phyloP scores from a whole-genome alignment of 2,797 vertebrate genomes.

The Oreochromis mossambicus region DNA sequence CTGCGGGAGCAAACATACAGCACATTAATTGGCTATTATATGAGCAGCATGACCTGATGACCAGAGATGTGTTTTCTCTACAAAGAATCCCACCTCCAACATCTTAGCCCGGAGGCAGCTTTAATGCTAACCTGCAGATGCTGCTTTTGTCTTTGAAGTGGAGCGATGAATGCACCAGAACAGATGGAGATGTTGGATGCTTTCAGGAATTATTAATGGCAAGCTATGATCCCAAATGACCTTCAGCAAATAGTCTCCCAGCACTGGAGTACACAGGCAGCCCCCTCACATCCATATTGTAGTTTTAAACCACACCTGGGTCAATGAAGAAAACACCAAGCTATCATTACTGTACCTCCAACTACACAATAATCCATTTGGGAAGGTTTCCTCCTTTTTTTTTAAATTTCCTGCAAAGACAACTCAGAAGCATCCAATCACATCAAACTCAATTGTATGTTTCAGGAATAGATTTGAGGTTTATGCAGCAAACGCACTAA shows the following conservation, averaged over 20 bases:
- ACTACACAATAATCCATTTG: conserved; percentile 41
- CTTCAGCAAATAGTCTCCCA: conserved; percentile 76
- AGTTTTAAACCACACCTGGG: conserved; percentile 75
- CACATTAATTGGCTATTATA: conserved; percentile 52
- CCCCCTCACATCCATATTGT: conserved; percentile 68
- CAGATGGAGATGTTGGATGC: conserved; percentile 77
- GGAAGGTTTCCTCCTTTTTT: conserved; percentile 31
- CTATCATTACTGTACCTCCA: conserved; percentile 54
- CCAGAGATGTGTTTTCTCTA: conserved; percentile 38
- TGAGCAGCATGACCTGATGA: conserved; percentile 36
- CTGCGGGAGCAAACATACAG: conserved; percentile 29
- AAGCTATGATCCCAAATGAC: conserved; percentile 78
- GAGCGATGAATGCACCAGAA: conserved; percentile 63
- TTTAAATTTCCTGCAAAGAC: conserved; percentile 7
- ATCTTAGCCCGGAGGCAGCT: conserved; percentile 54
- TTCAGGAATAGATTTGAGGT: conserved; percentile 71
- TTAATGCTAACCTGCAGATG: conserved; percentile 65
- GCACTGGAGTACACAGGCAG: conserved; percentile 58
- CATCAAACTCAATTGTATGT: conserved; percentile 47
- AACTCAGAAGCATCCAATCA: conserved; percentile 54
- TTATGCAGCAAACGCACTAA: conserved; percentile 67
- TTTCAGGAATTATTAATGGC: conserved; percentile 81
- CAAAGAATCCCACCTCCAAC: conserved; percentile 60
- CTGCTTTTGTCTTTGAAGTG: conserved; percentile 72
- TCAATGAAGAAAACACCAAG: conserved; percentile 61